Evolutionary conservation across 2,113 vertebrate species (phyloP), one percentile per base, ranked within the genome.

Genomic region (Tricholaema leucomelas): DNA sequence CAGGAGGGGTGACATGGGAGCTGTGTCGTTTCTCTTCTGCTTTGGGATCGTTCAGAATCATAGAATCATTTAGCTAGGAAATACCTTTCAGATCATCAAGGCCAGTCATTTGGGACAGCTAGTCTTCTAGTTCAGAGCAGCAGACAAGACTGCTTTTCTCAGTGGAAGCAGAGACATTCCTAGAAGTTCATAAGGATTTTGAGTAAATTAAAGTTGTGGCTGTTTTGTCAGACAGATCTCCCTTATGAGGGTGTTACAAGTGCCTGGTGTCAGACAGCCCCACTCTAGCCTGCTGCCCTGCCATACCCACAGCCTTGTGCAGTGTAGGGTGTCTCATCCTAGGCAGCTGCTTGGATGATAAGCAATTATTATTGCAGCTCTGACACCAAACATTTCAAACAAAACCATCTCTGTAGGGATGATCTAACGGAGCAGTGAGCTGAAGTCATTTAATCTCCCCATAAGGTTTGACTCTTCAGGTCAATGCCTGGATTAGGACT

Each of bases 1-100:
- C 40, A 58, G 48, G 40, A 63, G 24, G 6, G 7, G 4, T 3
- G 4, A 15, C 11, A 2, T 0, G 1, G 59, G 72, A 58, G 15
- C 35, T 27, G 24, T 0, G 0, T 24, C 31, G 28, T 19, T 82
- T 40, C 2, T 2, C 16, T 33, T 15, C 9, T 63, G 33, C 63
- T 42, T 71, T 46, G 65, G 21, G 23, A 40, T 7, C 42, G 27
- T 15, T 58, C 48, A 85, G 36, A 67, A 36, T 61, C 19, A 60
- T 23, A 61, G 31, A 36, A 48, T 48, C 42, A 48, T 35, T 76
- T 61, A 30, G n/a, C 31, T 31, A 60, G 54, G 27, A 42, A 50
- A 50, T 15, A 52, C 44, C 18, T 52, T 50, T 18, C 28, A 50
- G 18, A n/a, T 50, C n/a, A 36, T 35, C 3, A 2, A 60, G 42